Evolutionary conservation across 2,888 invertebrate species (phyloP).

Genomic region (Cacoxenus indagator): DNA sequence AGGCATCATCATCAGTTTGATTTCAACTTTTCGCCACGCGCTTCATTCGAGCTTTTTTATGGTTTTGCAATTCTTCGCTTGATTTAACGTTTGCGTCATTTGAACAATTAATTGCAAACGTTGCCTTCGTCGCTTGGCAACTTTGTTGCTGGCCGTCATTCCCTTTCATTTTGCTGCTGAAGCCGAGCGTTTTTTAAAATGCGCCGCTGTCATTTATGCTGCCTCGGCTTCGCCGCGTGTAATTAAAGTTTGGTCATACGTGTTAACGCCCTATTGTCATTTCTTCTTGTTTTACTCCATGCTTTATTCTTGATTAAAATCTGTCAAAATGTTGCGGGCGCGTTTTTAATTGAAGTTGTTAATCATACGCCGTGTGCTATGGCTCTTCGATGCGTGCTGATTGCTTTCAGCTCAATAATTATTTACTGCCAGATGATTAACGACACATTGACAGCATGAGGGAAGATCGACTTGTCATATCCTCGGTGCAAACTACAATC

Average conservation of each 20-base stretch:
- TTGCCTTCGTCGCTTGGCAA: constrained; percentile 45
- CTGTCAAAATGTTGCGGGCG: constrained; percentile 50
- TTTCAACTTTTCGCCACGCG: constrained; percentile 8
- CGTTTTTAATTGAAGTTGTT: constrained; percentile 22
- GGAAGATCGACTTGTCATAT: too few relatives aligned
- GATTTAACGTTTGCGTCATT: constrained; percentile 35
- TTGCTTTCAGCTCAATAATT: neutral
- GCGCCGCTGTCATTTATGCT: neutral
- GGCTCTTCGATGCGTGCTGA: neutral
- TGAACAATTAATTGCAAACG: constrained; percentile 34
- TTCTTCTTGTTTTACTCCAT: neutral
- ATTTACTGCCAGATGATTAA: neutral
- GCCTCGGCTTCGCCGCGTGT: too few relatives aligned
- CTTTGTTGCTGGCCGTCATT: neutral
- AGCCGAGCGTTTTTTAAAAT: neutral
- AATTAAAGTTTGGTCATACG: neutral
- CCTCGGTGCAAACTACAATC: too few relatives aligned
- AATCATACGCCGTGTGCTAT: constrained; percentile 2
- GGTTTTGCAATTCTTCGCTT: constrained; percentile 18
- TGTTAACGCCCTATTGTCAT: neutral
- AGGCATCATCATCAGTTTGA: constrained; percentile 15
- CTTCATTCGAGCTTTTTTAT: constrained; percentile 2
- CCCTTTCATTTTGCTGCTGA: neutral
- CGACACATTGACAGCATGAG: neutral
- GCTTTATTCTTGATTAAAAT: constrained; percentile 30